Evolutionary conservation across 2,113 vertebrate species (phyloP).

Genomic region (Siniperca knerii): DNA sequence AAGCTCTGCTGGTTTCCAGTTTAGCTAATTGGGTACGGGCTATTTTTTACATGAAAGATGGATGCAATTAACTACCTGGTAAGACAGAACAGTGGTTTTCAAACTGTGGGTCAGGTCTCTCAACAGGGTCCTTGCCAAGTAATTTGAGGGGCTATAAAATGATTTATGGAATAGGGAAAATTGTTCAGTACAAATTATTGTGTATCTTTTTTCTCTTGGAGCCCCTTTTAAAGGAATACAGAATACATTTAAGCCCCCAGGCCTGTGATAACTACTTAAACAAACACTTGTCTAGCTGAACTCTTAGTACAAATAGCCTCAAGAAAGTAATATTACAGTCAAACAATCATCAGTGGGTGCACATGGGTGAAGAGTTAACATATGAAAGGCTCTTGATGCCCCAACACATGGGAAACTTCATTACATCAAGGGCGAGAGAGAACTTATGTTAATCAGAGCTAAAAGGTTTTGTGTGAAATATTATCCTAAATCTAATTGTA

Average conservation of each 20-base stretch:
- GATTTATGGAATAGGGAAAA: constrained; percentile 42
- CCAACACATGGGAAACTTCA: not conserved
- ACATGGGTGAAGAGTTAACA: constrained; percentile 6
- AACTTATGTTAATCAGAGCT: constrained; percentile 1
- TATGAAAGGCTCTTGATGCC: not conserved
- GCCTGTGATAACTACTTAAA: constrained; percentile 7
- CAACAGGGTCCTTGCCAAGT: constrained; percentile 18
- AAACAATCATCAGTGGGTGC: not conserved
- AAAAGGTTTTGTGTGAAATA: constrained; percentile 40
- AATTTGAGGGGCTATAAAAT: constrained; percentile 16
- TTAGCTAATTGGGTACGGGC: constrained; percentile 51
- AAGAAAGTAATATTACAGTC: not conserved
- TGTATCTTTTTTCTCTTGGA: not conserved
- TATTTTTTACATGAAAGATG: constrained; percentile 44
- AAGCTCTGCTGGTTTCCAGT: constrained; percentile 59
- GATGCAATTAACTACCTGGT: constrained; percentile 56
- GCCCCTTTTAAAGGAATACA: not conserved
- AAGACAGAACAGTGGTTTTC: constrained; percentile 41
- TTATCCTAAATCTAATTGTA: not conserved
- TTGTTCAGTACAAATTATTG: not conserved
- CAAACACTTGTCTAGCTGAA: not conserved
- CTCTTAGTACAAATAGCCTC: not conserved
- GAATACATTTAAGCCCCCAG: constrained; percentile 1
- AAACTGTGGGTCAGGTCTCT: constrained; percentile 33
- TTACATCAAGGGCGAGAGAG: not conserved